Percentiles rank a stretch among this genome's conserved stretches.
These are phyloP conservation scores for Cervus canadensis DNA, from an alignment of 2,113 vertebrate genomes.

Conservation along the genomic window DNA sequence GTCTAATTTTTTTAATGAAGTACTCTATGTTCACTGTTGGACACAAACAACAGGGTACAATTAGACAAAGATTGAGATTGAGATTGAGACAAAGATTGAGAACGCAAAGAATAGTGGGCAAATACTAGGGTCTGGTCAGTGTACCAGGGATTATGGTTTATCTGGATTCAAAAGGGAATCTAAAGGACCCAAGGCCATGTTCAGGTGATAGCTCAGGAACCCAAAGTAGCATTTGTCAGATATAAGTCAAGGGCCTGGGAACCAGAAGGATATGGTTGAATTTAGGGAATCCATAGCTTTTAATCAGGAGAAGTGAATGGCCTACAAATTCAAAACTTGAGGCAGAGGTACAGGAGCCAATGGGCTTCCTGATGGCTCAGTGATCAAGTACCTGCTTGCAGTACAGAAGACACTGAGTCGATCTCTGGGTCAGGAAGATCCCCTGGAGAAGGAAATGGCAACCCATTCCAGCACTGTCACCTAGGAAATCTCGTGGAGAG, in stretches of 20 bases:
- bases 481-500: background rate
- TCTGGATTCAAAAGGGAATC: background rate
- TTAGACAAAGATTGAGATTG: background rate
- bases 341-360: background rate
- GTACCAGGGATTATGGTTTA: background rate
- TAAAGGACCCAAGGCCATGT: background rate
- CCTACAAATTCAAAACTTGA: background rate
- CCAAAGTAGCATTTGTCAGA: background rate
- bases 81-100: background rate
- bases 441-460: background rate
- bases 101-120: background rate
- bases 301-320: background rate
- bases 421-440: background rate
- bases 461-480: background rate
- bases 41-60: background rate
- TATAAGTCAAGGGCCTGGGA: background rate
- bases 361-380: background rate
- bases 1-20: slow-evolving; percentile 32
- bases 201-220: background rate
- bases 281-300: background rate
- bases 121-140: background rate
- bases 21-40: background rate
- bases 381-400: background rate
- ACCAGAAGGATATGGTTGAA: background rate
- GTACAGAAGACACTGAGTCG: background rate